A percentile compares a stretch with the other conserved stretches of the same genome.
phyloP scores from a whole-genome alignment of 2,888 invertebrate species.

The Ichneumoninae sp. region DNA sequence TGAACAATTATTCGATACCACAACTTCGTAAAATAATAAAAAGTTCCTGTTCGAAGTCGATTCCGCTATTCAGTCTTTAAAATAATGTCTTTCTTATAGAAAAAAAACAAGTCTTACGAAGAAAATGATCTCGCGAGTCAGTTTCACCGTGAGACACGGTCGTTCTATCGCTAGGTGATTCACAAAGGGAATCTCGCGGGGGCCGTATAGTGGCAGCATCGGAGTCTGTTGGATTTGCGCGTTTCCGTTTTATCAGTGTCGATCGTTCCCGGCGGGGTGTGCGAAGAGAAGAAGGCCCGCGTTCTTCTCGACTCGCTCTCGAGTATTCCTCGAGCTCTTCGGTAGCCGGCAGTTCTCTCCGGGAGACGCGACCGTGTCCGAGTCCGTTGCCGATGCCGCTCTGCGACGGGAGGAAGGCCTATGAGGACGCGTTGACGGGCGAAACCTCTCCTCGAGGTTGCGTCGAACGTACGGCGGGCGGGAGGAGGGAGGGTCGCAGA shows the following conservation, averaged over 20 bases:
- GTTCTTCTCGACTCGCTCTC: background rate
- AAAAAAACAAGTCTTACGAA: background rate
- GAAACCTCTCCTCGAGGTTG: background rate
- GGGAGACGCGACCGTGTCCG: constrained; percentile 24
- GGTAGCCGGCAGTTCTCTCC: background rate
- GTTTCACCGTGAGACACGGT: background rate
- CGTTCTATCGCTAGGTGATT: constrained; percentile 15
- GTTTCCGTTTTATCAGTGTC: constrained; percentile 86
- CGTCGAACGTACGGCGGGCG: background rate
- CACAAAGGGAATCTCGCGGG: constrained; percentile 34
- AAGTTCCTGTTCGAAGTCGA: background rate
- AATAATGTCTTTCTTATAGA: background rate
- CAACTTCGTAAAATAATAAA: background rate
- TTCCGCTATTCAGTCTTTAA: background rate
- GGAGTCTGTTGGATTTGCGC: constrained; percentile 70
- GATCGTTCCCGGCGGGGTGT: constrained; percentile 73
- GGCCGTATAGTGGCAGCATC: constrained; percentile 47
- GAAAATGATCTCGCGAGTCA: background rate
- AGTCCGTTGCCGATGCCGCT: constrained; percentile 27
- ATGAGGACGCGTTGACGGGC: constrained; percentile 55
- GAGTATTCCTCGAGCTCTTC: background rate
- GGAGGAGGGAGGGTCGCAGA: background rate
- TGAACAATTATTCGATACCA: background rate
- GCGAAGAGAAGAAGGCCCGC: constrained; percentile 42
- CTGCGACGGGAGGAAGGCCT: constrained; percentile 33